Base-by-base conservation (phyloP, 2,113 vertebrate genomes). In the Oncorhynchus tshawytscha region DNA sequence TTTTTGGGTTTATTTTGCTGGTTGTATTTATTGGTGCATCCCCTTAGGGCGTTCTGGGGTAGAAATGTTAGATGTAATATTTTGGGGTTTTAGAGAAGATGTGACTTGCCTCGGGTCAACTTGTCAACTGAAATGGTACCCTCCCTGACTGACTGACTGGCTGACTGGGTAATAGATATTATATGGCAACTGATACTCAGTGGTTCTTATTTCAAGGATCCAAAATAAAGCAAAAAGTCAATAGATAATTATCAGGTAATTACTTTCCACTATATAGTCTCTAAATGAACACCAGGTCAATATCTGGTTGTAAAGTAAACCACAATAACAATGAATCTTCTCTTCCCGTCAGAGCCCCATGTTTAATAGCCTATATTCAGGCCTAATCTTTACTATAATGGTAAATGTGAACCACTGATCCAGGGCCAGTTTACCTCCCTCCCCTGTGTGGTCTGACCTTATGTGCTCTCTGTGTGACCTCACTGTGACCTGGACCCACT, bases 401-500 rank as follows among this genome's bases (percentile, higher is more conserved):
- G 27, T 24, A 27, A 31, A 16, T 60, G 60, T 65, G 72, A 65
- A 22, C 18, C 39, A 8, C 72, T 48, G 72, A 18, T 24, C 18
- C 18, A 54, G 39, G 39, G 39, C 9, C 9, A n/a, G 16, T n/a
- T 22, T 4, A 60, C 4, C 34, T 71, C 8, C 20, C n/a, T 22
- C 75, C 57, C 13, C 62, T 22, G 45, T 65, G 25, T 68, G 77
- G 39, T 11, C n/a, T 75, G 31, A 82, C 12, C n/a, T 11, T 45
- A 3, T 67, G 9, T 34, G 11, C 9, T 78, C 9, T 79, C 2
- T 78, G 20, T 83, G 70, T 66, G 31, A 66, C 75, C 76, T 72
- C 77, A 49, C 83, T 99, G 97, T 29, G 98, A 99, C 82, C 90
- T 99, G 81, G 98, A 99, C 91, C 96, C 97, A 57, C 82, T 97